These are phyloP conservation scores for Bimastos eiseni DNA, from an alignment of 2,888 invertebrate genomes.

Conservation along the genomic window DNA sequence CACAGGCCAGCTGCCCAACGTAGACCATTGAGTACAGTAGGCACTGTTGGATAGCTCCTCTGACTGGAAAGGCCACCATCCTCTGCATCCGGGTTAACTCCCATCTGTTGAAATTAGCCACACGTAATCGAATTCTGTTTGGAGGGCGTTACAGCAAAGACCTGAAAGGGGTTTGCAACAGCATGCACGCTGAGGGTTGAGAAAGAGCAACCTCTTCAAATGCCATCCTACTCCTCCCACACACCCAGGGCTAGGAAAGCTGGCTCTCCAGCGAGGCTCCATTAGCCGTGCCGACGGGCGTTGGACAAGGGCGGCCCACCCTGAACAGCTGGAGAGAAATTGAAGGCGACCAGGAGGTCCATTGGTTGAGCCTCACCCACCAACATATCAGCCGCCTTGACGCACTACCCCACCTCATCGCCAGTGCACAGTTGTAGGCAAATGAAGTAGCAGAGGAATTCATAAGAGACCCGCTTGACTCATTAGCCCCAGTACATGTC, in stretches of 20 bases:
- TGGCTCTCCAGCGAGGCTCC: not conserved
- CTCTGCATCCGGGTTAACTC: not conserved
- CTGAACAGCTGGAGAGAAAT: not conserved
- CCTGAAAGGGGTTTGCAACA: not conserved
- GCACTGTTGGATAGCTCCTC: not conserved
- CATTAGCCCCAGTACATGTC: not conserved
- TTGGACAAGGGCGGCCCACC: not conserved
- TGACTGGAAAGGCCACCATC: not conserved
- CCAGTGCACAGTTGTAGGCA: too few species aligned
- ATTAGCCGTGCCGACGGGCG: not conserved
- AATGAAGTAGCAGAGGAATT: not conserved
- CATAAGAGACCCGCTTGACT: not conserved
- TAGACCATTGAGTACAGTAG: not conserved
- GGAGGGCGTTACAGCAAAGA: not conserved
- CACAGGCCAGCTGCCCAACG: not conserved
- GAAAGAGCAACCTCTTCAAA: slow-evolving; percentile 1
- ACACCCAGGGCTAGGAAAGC: not conserved
- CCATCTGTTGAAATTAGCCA: not conserved
- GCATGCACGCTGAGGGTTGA: not conserved
- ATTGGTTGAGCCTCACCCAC: not conserved
- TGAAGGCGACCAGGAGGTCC: not conserved
- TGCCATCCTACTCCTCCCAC: not conserved
- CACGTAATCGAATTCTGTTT: not conserved
- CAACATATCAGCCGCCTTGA: not conserved
- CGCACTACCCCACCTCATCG: too few species aligned